Evolutionary conservation across 2,888 invertebrate genomes (phyloP).

Genomic region (Metopia argyrocephala): DNA sequence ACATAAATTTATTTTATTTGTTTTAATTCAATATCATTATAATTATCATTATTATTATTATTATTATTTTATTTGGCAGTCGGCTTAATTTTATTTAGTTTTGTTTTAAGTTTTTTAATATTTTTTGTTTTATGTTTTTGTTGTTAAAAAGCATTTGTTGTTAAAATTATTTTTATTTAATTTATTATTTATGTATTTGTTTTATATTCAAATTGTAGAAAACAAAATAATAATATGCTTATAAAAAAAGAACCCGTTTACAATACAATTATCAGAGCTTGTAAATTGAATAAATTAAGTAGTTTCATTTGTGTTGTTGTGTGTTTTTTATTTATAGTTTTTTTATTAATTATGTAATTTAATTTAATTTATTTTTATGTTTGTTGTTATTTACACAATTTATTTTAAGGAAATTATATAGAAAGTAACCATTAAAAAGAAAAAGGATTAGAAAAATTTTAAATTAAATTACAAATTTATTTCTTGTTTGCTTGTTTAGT

Average conservation of each 20-base stretch:
- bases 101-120: slow-evolving; percentile 48
- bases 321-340: slow-evolving; percentile 26
- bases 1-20: neutral
- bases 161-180: slow-evolving; percentile 62
- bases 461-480: too few species aligned
- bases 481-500: too few species aligned
- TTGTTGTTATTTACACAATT: neutral
- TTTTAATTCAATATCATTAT: too few species aligned
- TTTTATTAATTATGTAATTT: slow-evolving; percentile 29
- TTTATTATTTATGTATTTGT: slow-evolving; percentile 34
- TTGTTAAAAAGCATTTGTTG: slow-evolving; percentile 64
- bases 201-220: slow-evolving; percentile 43
- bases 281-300: slow-evolving; percentile 47
- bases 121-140: slow-evolving; percentile 66
- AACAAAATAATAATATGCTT: slow-evolving; percentile 49
- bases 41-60: slow-evolving; percentile 54
- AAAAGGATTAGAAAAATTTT: too few species aligned
- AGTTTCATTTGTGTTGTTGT: slow-evolving; percentile 22
- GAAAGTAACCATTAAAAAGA: too few species aligned
- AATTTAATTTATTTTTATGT: slow-evolving; percentile 46
- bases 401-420: too few species aligned
- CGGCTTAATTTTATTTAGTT: slow-evolving; percentile 68
- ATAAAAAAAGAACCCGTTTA: slow-evolving; percentile 57
- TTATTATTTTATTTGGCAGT: slow-evolving; percentile 71
- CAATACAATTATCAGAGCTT: slow-evolving; percentile 64